These are phyloP conservation scores for Tragelaphus imberbis DNA, from an alignment of 2,113 vertebrate species.

Conservation along the genomic window DNA sequence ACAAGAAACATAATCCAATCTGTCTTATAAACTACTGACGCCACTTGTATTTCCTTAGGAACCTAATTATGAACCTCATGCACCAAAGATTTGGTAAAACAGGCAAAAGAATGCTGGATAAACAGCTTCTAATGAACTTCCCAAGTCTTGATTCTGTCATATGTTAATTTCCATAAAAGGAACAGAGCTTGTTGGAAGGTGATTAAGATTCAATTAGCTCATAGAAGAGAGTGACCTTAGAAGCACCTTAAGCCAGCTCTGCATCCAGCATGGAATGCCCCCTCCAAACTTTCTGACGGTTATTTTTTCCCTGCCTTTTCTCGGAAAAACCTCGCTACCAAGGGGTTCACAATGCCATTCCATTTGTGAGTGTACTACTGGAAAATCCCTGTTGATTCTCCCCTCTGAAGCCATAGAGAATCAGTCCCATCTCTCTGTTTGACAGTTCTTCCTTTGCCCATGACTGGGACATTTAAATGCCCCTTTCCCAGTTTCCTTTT, in stretches of 20 bases:
- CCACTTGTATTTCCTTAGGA: neutral
- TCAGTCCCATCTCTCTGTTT: neutral
- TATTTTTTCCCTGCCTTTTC: neutral
- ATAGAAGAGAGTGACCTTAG: neutral
- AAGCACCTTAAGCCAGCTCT: neutral
- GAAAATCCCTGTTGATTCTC: neutral
- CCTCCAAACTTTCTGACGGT: neutral
- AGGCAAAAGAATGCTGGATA: neutral
- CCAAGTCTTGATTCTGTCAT: neutral
- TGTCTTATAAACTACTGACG: neutral
- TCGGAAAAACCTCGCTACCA: neutral
- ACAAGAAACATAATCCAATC: neutral
- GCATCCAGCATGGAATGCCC: neutral
- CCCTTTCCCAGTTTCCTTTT: neutral
- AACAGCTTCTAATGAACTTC: conserved; percentile 23
- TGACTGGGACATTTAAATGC: neutral
- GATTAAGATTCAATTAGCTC: conserved; percentile 24
- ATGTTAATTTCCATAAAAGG: conserved; percentile 39
- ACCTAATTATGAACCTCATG: neutral
- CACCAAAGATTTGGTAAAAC: neutral
- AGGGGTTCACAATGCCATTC: neutral
- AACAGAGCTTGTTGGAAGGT: neutral
- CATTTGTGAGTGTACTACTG: neutral
- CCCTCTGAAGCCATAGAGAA: neutral
- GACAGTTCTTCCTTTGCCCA: neutral